Percentiles rank a stretch among this genome's conserved stretches.
Evolutionary conservation across 2,113 vertebrate species (phyloP).

Genomic region (Cranoglanis bouderius): DNA sequence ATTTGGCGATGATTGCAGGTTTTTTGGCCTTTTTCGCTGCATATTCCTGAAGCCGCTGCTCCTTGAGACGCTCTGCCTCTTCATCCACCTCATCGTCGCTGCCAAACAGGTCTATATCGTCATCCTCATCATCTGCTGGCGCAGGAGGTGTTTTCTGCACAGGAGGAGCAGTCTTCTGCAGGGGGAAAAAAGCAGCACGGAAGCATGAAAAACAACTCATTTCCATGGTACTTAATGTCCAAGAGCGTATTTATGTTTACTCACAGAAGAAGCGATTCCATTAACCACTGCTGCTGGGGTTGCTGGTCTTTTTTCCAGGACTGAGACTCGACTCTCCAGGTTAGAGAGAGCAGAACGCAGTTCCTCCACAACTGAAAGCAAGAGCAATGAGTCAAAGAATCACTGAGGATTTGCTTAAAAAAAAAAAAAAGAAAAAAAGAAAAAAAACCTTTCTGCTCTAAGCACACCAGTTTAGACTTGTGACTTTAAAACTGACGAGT

Average conservation of each 20-base stretch:
- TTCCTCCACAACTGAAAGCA: conserved; percentile 78
- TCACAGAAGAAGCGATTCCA: conserved; percentile 33
- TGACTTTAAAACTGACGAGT: background rate
- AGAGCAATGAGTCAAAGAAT: background rate
- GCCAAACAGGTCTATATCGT: conserved; percentile 86
- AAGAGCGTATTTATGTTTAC: background rate
- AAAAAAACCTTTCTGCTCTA: too few relatives aligned
- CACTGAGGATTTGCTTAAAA: background rate
- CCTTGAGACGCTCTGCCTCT: conserved; percentile 81
- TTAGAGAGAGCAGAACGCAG: conserved; percentile 82
- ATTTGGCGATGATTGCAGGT: conserved; percentile 87
- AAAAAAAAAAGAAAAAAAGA: background rate
- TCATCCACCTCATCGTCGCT: conserved; percentile 84
- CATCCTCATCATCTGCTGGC: conserved; percentile 61
- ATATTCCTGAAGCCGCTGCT: conserved; percentile 86
- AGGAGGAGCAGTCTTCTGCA: conserved; percentile 6
- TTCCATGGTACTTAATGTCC: background rate
- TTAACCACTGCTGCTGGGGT: conserved; percentile 41
- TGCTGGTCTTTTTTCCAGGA: conserved; percentile 79
- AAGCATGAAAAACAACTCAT: background rate
- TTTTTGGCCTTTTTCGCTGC: conserved; percentile 90
- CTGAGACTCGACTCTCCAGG: conserved; percentile 80
- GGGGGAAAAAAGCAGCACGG: background rate
- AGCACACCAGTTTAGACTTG: too few relatives aligned
- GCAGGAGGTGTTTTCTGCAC: conserved; percentile 5